Percentiles rank a stretch among this genome's conserved stretches.
These are phyloP conservation scores for Eumerus sabulonum DNA, from an alignment of 2,888 invertebrate genomes.

Conservation along the genomic window DNA sequence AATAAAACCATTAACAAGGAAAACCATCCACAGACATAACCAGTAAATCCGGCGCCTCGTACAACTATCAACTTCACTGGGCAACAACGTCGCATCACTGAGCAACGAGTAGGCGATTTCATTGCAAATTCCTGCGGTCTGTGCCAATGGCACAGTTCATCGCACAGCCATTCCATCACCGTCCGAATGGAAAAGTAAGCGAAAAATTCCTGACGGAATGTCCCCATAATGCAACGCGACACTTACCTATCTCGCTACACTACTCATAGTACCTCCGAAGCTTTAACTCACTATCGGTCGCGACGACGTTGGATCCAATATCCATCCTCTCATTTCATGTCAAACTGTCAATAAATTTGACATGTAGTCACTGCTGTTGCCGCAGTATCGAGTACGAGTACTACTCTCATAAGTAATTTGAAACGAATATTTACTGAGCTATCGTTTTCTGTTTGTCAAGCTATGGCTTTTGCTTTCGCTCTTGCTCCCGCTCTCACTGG, in stretches of 20 bases:
- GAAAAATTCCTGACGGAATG: not conserved
- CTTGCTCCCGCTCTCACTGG: conserved; percentile 3
- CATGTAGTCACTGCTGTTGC: conserved; percentile 63
- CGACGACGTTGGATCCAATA: conserved; percentile 46
- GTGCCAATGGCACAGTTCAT: conserved; percentile 16
- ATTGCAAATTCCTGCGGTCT: conserved; percentile 40
- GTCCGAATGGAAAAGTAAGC: not conserved
- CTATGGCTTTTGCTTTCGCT: too few species aligned
- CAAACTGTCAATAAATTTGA: conserved; percentile 65
- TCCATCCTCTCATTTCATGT: conserved; percentile 51
- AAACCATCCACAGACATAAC: conserved; percentile 1
- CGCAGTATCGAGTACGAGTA: conserved; percentile 30
- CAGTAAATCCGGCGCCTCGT: not conserved
- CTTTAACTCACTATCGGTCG: conserved; percentile 18
- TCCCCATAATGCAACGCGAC: conserved; percentile 37
- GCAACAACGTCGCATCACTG: not conserved
- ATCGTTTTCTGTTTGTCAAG: conserved; percentile 29
- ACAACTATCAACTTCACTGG: not conserved
- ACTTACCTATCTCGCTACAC: conserved; percentile 22
- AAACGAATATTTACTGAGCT: conserved; percentile 47
- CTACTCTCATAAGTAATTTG: conserved; percentile 57
- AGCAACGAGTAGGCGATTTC: too few species aligned
- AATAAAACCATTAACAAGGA: not conserved
- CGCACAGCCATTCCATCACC: conserved; percentile 28
- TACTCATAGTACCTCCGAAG: conserved; percentile 3